Conservation (phyloP, 2,113 vertebrate species). For the Pteruthius melanotis region DNA sequence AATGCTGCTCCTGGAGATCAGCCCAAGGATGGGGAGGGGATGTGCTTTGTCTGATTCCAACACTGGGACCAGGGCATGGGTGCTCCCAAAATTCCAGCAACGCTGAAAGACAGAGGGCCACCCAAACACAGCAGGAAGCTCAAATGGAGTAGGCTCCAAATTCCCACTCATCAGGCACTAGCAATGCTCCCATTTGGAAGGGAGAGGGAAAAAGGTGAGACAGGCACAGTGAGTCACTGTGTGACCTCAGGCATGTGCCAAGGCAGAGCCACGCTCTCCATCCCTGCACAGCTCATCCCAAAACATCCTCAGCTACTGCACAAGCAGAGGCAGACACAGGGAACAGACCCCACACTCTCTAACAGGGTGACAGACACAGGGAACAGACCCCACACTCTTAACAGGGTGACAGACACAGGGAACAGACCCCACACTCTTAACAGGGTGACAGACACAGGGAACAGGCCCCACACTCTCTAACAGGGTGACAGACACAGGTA, state of each 20-base stretch:
- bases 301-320: background rate
- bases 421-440: background rate
- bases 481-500: background rate
- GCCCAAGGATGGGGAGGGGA: background rate
- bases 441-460: background rate
- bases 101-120: background rate
- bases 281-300: background rate
- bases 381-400: background rate
- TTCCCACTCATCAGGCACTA: background rate
- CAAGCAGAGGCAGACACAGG: background rate
- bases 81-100: background rate
- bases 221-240: background rate
- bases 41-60: background rate
- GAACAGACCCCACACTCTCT: background rate
- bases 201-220: background rate
- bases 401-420: background rate
- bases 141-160: background rate
- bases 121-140: background rate
- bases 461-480: background rate
- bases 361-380: too few relatives aligned
- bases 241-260: background rate
- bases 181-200: background rate
- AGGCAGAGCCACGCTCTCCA: background rate
- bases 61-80: background rate
- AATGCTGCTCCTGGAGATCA: background rate